Conservation (phyloP, 2,888 invertebrate species). For the Tenthredo amoena region DNA sequence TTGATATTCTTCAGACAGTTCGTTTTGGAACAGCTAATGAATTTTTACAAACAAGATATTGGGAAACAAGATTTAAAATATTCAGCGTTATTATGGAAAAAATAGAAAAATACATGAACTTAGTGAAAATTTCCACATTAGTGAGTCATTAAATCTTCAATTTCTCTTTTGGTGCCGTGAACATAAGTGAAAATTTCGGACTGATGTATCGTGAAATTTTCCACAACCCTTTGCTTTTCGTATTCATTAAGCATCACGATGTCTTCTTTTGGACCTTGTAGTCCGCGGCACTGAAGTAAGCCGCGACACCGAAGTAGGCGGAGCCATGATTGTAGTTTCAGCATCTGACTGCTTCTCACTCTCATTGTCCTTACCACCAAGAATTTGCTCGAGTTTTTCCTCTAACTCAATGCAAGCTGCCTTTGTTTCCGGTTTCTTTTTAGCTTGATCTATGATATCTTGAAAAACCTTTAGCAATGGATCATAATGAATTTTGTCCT, state of each 20-base stretch:
- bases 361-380: constrained; percentile 61
- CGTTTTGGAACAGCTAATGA: no score
- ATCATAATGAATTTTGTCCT: constrained; percentile 75
- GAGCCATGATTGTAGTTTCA: constrained; percentile 70
- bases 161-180: neutral
- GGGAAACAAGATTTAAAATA: neutral
- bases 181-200: neutral
- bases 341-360: constrained; percentile 58
- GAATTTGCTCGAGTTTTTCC: constrained; percentile 70
- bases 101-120: neutral
- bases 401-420: constrained; percentile 69
- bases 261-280: neutral
- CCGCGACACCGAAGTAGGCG: constrained; percentile 60
- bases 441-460: constrained; percentile 70
- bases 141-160: neutral
- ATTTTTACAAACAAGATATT: neutral
- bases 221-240: neutral
- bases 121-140: neutral
- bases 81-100: neutral
- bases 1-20: no score
- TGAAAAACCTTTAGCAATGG: constrained; percentile 69
- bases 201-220: neutral
- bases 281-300: neutral
- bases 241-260: neutral
- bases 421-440: constrained; percentile 70